phyloP scores from a whole-genome alignment of 2,888 invertebrate genomes.

The Ypsolopha sequella region DNA sequence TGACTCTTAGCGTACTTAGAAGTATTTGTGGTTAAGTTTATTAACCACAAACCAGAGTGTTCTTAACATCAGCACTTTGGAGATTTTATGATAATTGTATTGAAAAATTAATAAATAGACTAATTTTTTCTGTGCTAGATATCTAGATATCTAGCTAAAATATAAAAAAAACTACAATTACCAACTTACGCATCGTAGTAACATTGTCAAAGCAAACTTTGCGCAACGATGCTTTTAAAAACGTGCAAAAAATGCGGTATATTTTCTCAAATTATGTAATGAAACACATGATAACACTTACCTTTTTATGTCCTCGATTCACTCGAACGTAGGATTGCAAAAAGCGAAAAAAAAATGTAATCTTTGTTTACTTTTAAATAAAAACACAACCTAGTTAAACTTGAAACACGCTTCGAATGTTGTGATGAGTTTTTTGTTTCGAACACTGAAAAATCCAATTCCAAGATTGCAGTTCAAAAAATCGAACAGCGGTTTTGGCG shows the following conservation, averaged over 20 bases:
- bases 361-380: slow-evolving; percentile 19
- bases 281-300: slow-evolving; percentile 18
- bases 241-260: not conserved
- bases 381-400: slow-evolving; percentile 23
- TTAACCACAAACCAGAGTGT: too few species aligned
- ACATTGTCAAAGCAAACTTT: not conserved
- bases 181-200: too few species aligned
- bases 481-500: slow-evolving; percentile 26
- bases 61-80: too few species aligned
- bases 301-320: slow-evolving; percentile 30
- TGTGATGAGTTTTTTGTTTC: not conserved
- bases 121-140: too few species aligned
- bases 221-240: not conserved
- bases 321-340: slow-evolving; percentile 19
- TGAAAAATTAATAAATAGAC: too few species aligned
- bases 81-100: too few species aligned
- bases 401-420: not conserved
- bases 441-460: not conserved
- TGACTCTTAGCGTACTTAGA: too few species aligned
- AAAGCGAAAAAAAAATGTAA: slow-evolving; percentile 14
- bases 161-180: too few species aligned
- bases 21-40: too few species aligned
- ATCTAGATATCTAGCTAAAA: too few species aligned
- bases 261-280: not conserved
- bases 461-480: slow-evolving; percentile 4